Evolutionary conservation across 2,888 invertebrate genomes (phyloP), one percentile per base, ranked within the genome.

Genomic region (Muschampia plurimacula): DNA sequence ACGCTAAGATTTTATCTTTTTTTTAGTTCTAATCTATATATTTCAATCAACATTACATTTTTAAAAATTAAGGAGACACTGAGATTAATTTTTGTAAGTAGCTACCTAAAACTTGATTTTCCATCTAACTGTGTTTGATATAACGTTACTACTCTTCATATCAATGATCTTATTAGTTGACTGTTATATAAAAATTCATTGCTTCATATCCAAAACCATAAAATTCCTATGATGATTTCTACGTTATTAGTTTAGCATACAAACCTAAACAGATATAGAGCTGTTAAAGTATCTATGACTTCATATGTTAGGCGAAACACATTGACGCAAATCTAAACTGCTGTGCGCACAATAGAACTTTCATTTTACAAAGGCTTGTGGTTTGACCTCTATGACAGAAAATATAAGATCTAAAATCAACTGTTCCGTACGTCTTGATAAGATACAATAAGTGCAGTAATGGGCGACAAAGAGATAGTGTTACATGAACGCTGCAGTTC

Each of bases 401-500:
- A 32, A 2, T 10, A 72, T 72, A 67, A 67, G 62, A 15, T 15
- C 52, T 22, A 63, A 63, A 63, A 22, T 67, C 39, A 36, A 15
- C 6, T 63, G 67, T 46, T 15, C 7, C 15, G 32, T 49, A 65
- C 5, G 32, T 52, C 62, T 41, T 72, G 60, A 46, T 15, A 13
- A 67, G 59, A 72, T 63, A 67, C 72, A 72, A 72, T 72, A 67
- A 72, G 67, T 63, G 41, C 67, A 72, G 72, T 72, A 67, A 72
- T 67, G 67, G 72, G 67, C 73, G 73, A 78, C 79, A 76, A 74
- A 69, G 75, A 74, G 70, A 77, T 81, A 76, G 73, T 73, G 73
- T 82, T 80, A 77, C 82, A 78, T 74, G 79, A 78, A 77, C 75
- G 72, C 74, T 75, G 76, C 76, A 76, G 77, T 77, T 78, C 75